phyloP scores from a whole-genome alignment of 2,113 vertebrate species.

The Phyllostomus hastatus region DNA sequence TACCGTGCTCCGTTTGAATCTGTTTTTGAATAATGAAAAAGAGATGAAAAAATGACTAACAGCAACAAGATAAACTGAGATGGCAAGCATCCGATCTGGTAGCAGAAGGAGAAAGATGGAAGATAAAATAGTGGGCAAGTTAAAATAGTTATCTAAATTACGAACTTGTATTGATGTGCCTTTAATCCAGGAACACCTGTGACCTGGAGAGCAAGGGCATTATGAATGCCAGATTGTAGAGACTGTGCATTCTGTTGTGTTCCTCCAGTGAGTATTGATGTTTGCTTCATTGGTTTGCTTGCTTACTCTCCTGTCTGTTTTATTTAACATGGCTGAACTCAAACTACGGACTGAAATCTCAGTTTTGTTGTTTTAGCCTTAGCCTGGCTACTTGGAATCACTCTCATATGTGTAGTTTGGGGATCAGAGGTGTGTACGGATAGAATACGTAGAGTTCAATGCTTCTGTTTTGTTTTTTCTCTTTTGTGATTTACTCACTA shows the following conservation, averaged over 20 bases:
- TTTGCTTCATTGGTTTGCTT: neutral
- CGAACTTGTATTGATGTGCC: neutral
- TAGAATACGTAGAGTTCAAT: neutral
- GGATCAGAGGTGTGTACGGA: neutral
- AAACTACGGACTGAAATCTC: neutral
- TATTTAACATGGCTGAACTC: neutral
- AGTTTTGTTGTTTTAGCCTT: constrained; percentile 1
- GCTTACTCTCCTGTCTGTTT: neutral
- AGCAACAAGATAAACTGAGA: neutral
- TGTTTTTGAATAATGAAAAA: neutral
- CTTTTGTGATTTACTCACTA: neutral
- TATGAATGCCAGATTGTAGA: neutral
- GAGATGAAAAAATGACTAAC: neutral
- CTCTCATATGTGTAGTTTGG: neutral
- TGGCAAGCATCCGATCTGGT: neutral
- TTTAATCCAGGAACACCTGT: neutral
- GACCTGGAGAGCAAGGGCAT: neutral
- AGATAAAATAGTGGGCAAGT: neutral
- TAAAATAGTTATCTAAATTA: neutral
- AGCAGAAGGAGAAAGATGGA: neutral
- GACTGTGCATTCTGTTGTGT: neutral
- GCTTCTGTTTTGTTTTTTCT: neutral
- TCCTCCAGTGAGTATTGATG: neutral
- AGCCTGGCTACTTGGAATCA: neutral
- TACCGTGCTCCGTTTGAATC: neutral